Evolutionary conservation across 2,888 invertebrate genomes (phyloP).

Genomic region (Drosophila paramelanica): DNA sequence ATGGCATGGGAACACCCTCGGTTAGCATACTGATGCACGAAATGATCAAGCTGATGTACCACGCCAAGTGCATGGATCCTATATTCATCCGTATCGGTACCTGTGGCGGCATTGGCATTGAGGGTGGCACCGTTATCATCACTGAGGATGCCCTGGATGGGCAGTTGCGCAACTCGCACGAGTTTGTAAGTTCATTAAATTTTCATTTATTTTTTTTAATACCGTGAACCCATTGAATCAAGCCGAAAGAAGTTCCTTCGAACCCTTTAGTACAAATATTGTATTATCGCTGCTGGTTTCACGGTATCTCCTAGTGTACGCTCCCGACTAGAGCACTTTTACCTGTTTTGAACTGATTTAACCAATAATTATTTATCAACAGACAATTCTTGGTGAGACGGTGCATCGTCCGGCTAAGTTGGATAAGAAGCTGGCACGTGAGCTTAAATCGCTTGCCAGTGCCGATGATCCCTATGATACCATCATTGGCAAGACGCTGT

Average conservation of each 20-base stretch:
- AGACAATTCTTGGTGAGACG: constrained; percentile 94
- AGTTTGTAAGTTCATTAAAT: constrained; percentile 88
- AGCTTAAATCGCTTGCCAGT: constrained; percentile 91
- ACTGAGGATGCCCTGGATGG: constrained; percentile 97
- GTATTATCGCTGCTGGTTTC: no score
- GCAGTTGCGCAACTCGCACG: constrained; percentile 91
- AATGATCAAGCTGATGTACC: constrained; percentile 97
- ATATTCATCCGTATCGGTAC: constrained; percentile 97
- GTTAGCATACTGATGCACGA: constrained; percentile 98
- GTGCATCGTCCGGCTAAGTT: constrained; percentile 93
- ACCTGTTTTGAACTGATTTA: background rate
- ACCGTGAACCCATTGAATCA: no score
- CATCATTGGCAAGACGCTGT: constrained; percentile 96
- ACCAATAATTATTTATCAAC: background rate
- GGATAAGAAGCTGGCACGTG: constrained; percentile 92
- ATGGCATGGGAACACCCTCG: constrained; percentile 99
- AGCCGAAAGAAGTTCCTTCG: no score
- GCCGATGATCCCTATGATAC: constrained; percentile 93
- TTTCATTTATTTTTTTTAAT: no score
- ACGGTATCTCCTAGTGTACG: no score
- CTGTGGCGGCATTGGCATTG: constrained; percentile 96
- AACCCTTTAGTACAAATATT: no score
- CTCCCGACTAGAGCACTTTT: no score
- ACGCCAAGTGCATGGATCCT: constrained; percentile 94
- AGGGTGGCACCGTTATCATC: constrained; percentile 97